Evolutionary conservation across 1,140 invertebrate species (phyloP), one percentile per base, ranked within the genome.

Genomic region (Bradynema listronoti): DNA sequence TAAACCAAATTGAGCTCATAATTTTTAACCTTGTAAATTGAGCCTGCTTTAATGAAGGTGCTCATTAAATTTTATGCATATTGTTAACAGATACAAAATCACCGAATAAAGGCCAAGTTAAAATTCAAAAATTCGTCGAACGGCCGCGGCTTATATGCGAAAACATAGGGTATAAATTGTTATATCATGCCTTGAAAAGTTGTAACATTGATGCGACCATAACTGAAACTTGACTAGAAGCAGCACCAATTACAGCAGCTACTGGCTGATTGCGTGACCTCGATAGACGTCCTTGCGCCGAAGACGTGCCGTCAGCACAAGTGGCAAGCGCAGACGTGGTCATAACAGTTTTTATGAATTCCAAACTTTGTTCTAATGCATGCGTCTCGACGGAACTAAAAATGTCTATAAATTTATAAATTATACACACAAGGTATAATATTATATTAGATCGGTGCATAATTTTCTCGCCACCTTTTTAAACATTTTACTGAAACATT

Each of bases 291-390:
- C 81, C 79, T 57, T 82, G 82, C 27, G 79, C 78, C 4, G 83
- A 82, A 22, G 79, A 72, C 45, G 79, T 80, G 9, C 82, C 83
- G 50, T 83, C 82, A 49, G 81, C 78, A 65, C 84, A 85, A 65
- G 80, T 82, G 68, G 84, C 83, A 67, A 84, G 58, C 41, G 72
- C 61, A 22, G 42, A 50, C 9, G 53, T 61, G 14, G 66, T 61
- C 68, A 74, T 66, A 2, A 73, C 71, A 6, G 73, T 61, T 58
- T 78, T 77, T 53, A 89, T 86, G 72, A 89, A 89, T 73, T 88
- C 86, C 65, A 89, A 81, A 49, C 85, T 86, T 71, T 89, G 87
- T 75, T 89, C 87, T 0, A 89, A 80, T 0, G 87, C 88, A 78
- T 87, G 87, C 0, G 87, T 88, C 68, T 88, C 87, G 24, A 85